Percentiles rank a stretch among this genome's conserved stretches.
Evolutionary conservation across 2,888 invertebrate genomes (phyloP).

Genomic region (Itoplectis maculator): DNA sequence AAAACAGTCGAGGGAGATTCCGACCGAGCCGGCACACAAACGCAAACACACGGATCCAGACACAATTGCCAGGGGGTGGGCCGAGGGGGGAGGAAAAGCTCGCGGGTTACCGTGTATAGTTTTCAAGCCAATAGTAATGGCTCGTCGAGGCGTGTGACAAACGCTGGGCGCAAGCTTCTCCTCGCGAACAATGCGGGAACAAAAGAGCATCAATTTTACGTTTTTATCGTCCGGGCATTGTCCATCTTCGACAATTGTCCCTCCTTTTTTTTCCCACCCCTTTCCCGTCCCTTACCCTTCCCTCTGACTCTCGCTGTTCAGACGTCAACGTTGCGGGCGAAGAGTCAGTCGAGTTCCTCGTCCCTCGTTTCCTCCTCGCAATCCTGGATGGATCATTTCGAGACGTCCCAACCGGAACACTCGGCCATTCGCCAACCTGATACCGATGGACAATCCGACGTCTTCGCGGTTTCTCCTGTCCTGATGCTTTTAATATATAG

Average conservation of each 20-base stretch:
- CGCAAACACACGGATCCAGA: background rate
- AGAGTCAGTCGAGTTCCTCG: conserved; percentile 54
- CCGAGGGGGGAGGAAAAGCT: conserved; percentile 38
- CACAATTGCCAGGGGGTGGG: background rate
- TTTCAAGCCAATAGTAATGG: conserved; percentile 80
- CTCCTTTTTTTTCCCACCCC: conserved; percentile 48
- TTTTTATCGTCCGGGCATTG: conserved; percentile 83
- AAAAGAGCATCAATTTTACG: conserved; percentile 84
- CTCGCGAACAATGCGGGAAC: conserved; percentile 80
- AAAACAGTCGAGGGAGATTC: conserved; percentile 21
- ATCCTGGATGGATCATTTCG: conserved; percentile 8
- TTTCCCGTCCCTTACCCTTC: too few species aligned
- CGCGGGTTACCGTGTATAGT: conserved; percentile 62
- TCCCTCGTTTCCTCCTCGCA: conserved; percentile 7
- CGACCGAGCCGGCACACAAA: conserved; percentile 15
- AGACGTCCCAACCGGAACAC: conserved; percentile 22
- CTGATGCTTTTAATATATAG: background rate
- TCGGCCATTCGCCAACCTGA: conserved; percentile 17
- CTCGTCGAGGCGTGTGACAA: conserved; percentile 81
- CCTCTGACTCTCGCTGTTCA: conserved; percentile 49
- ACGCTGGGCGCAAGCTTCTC: conserved; percentile 79
- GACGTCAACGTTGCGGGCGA: conserved; percentile 55
- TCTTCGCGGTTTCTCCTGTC: conserved; percentile 40
- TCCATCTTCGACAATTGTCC: conserved; percentile 82
- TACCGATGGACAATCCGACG: conserved; percentile 51